phyloP scores from a whole-genome alignment of 2,797 vertebrate genomes.

The Simalia tracyae region DNA sequence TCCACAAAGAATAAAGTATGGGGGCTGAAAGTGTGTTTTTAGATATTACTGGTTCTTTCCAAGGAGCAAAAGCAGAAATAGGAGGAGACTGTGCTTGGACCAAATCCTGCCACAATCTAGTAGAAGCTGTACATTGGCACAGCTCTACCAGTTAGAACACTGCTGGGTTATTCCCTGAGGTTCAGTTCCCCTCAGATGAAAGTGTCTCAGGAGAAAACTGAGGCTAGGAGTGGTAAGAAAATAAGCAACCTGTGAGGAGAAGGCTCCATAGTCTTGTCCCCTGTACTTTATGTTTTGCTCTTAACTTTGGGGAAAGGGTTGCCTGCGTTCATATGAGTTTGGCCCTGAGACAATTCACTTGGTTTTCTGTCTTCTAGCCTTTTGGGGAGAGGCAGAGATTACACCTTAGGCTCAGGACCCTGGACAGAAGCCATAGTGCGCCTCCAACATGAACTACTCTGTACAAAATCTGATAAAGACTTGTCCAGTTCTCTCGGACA shows the following conservation, averaged over 20 bases:
- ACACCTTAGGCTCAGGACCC: background rate
- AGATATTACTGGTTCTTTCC: background rate
- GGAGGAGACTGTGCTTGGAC: background rate
- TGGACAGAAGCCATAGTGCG: conserved; percentile 18
- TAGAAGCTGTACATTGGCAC: background rate
- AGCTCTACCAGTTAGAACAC: background rate
- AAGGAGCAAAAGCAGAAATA: background rate
- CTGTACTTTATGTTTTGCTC: background rate
- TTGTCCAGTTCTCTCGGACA: background rate
- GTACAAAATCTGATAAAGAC: background rate
- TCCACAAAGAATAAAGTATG: background rate
- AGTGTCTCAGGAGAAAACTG: background rate
- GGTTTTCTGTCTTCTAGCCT: background rate
- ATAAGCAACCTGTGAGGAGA: background rate
- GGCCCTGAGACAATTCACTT: background rate
- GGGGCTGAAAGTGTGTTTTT: background rate
- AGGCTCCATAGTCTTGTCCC: background rate
- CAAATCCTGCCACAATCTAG: background rate
- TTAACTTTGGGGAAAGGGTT: background rate
- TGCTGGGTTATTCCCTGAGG: background rate
- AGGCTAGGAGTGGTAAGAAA: background rate
- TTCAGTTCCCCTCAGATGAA: background rate
- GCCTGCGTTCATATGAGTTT: background rate
- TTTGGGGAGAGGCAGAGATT: background rate
- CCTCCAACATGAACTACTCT: background rate